These are phyloP conservation scores for Melinopterus prodromus DNA, from an alignment of 2,888 invertebrate genomes.

Conservation along the genomic window DNA sequence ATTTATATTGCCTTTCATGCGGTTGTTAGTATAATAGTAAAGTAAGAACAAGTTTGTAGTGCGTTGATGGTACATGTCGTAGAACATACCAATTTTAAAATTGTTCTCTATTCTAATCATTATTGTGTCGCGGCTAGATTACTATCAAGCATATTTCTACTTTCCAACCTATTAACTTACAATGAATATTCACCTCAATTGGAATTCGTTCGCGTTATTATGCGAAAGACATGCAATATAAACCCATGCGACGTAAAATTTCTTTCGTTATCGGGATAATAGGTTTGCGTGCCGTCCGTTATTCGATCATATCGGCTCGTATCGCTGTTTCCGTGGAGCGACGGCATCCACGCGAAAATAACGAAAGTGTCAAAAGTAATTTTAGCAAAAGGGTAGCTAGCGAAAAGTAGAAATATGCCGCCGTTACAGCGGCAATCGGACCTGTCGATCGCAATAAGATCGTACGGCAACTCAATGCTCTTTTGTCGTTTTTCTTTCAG, in stretches of 20 bases:
- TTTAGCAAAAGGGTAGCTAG: background rate
- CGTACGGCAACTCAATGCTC: background rate
- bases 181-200: background rate
- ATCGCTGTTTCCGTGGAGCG: background rate
- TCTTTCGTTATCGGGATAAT: background rate
- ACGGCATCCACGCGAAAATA: background rate
- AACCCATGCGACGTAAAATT: background rate
- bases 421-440: background rate
- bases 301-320: background rate
- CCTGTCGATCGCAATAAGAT: background rate
- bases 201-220: background rate
- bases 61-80: too few relatives aligned
- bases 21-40: too few relatives aligned
- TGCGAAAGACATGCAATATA: background rate
- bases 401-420: background rate
- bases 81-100: too few relatives aligned
- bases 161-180: background rate
- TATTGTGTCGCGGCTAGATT: background rate
- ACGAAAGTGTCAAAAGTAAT: background rate
- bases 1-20: too few relatives aligned
- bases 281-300: background rate
- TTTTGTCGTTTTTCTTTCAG: conserved; percentile 62
- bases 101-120: background rate
- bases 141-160: background rate
- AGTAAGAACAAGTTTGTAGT: too few relatives aligned